These are phyloP conservation scores for Stegostoma tigrinum DNA, from an alignment of 2,113 vertebrate genomes.

Conservation along the genomic window DNA sequence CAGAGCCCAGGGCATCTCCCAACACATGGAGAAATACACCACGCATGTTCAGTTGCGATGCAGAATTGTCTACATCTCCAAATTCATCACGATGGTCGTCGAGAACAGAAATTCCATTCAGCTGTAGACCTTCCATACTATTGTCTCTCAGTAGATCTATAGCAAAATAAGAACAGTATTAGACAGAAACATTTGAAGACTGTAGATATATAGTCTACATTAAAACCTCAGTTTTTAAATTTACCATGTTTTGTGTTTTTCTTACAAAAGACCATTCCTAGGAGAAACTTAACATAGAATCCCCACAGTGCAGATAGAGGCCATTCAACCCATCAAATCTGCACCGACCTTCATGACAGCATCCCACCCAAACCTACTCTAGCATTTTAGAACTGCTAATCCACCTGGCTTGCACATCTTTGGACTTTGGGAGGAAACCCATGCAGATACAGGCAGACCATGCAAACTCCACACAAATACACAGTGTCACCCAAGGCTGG, in stretches of 20 bases:
- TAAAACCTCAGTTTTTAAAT: neutral
- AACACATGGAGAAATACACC: slow-evolving; percentile 96
- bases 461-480: too few species aligned
- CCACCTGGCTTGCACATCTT: too few species aligned
- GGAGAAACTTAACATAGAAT: neutral
- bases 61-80: slow-evolving; percentile 54
- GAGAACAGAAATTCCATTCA: slow-evolving; percentile 71
- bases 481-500: too few species aligned
- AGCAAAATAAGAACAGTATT: slow-evolving; percentile 42
- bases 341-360: too few species aligned
- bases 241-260: neutral
- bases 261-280: neutral
- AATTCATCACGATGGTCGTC: slow-evolving; percentile 59
- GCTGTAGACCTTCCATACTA: slow-evolving; percentile 60
- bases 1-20: slow-evolving; percentile 90
- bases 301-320: too few species aligned
- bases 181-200: neutral
- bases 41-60: slow-evolving; percentile 90
- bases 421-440: too few species aligned
- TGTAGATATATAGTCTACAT: neutral
- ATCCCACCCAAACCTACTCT: too few species aligned
- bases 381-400: too few species aligned
- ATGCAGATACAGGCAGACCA: too few species aligned
- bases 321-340: too few species aligned
- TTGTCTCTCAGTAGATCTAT: slow-evolving; percentile 60